phyloP scores from a whole-genome alignment of 2,888 invertebrate species.

The Operophtera brumata region DNA sequence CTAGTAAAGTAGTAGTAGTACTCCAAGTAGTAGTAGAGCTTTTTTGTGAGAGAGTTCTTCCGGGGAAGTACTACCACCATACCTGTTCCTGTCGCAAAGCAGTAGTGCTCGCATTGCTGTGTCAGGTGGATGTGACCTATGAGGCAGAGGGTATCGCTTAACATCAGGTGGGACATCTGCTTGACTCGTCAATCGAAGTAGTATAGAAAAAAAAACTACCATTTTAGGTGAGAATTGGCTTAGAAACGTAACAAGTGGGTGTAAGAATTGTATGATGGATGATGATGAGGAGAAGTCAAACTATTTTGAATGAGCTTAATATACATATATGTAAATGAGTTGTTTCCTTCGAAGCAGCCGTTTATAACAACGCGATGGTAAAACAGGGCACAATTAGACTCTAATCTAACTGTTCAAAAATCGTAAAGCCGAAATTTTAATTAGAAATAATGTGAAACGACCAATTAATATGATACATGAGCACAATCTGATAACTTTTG shows the following conservation, averaged over 20 bases:
- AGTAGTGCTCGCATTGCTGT: no score
- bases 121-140: no score
- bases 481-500: conserved; percentile 49
- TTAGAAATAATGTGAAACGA: conserved; percentile 53
- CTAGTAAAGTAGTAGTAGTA: no score
- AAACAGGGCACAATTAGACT: conserved; percentile 21
- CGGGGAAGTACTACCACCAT: no score
- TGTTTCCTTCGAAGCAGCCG: conserved; percentile 23
- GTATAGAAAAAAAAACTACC: no score
- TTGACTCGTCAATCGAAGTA: no score
- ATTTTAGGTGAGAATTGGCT: neutral
- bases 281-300: conserved; percentile 7
- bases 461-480: conserved; percentile 55
- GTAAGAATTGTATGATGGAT: conserved; percentile 4
- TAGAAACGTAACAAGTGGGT: neutral
- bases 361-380: conserved; percentile 24
- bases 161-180: no score
- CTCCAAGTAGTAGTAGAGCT: no score
- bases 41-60: no score
- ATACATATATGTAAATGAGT: conserved; percentile 27
- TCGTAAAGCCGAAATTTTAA: conserved; percentile 50
- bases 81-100: no score
- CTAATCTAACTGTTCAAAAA: conserved; percentile 41
- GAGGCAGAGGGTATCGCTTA: no score
- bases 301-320: conserved; percentile 1